Conservation (phyloP, 2,797 vertebrate genomes). For the Muscicapa striata region DNA sequence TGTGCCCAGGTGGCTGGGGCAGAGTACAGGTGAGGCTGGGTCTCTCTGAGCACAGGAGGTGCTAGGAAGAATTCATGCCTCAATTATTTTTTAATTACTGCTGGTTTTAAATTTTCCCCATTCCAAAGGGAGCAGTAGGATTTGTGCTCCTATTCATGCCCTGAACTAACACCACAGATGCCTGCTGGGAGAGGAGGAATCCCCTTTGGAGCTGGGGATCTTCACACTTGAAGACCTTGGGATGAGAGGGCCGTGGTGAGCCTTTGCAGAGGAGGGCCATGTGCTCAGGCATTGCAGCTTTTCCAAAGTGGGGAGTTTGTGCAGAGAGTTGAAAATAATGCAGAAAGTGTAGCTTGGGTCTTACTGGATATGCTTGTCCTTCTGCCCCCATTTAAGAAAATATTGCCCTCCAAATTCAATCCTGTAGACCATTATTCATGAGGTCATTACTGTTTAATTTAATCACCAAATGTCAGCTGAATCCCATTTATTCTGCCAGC, state of each 20-base stretch:
- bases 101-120: not conserved
- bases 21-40: not conserved
- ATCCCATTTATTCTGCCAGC: constrained; percentile 73
- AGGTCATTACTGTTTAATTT: constrained; percentile 79
- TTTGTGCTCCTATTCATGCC: not conserved
- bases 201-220: not conserved
- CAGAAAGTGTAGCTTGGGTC: not conserved
- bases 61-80: not conserved
- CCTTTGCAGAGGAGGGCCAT: fast-evolving
- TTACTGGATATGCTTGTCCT: not conserved
- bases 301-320: not conserved
- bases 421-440: constrained; percentile 54
- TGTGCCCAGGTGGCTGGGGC: not conserved
- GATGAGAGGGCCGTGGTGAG: not conserved
- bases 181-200: not conserved
- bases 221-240: not conserved
- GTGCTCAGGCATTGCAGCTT: not conserved
- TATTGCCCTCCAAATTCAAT: constrained; percentile 28
- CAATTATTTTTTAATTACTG: not conserved
- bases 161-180: not conserved
- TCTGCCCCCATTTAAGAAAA: constrained; percentile 20
- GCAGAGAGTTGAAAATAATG: not conserved
- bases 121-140: not conserved
- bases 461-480: constrained; percentile 77
- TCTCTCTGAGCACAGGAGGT: not conserved